Conservation (phyloP, 1,140 invertebrate species). For the Bombus vancouverensis region DNA sequence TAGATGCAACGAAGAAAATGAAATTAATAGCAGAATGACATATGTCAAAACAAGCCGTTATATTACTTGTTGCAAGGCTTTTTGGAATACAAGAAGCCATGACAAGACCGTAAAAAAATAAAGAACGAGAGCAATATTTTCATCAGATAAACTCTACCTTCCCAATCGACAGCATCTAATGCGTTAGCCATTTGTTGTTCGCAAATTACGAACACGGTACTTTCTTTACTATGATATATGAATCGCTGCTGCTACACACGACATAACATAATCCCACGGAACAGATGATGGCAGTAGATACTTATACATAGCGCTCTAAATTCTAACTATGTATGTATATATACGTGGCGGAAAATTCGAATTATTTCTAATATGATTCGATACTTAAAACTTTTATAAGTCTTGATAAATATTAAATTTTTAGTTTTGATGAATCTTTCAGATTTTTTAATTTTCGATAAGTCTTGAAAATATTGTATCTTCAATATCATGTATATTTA, state of each 20-base stretch:
- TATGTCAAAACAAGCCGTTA: constrained; percentile 35
- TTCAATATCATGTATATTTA: too few species aligned
- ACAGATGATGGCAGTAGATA: constrained; percentile 37
- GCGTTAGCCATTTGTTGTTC: constrained; percentile 66
- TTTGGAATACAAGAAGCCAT: background rate
- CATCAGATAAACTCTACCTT: constrained; percentile 56
- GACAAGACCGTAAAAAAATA: background rate
- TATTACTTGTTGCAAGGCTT: constrained; percentile 4
- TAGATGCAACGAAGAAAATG: background rate
- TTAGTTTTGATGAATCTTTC: background rate
- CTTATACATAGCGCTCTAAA: background rate
- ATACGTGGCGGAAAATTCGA: background rate
- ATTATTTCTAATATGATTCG: background rate
- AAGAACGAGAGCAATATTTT: background rate
- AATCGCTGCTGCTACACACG: constrained; percentile 10
- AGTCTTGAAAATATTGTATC: background rate
- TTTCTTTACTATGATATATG: constrained; percentile 16
- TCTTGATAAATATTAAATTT: background rate
- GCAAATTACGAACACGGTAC: constrained; percentile 21
- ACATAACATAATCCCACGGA: constrained; percentile 51
- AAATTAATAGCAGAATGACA: background rate
- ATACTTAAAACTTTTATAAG: background rate
- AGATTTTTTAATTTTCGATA: too few species aligned
- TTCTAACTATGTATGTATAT: background rate
- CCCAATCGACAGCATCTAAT: constrained; percentile 61